Base-by-base conservation (phyloP, 2,797 vertebrate species). In the Rhinatrema bivittatum region DNA sequence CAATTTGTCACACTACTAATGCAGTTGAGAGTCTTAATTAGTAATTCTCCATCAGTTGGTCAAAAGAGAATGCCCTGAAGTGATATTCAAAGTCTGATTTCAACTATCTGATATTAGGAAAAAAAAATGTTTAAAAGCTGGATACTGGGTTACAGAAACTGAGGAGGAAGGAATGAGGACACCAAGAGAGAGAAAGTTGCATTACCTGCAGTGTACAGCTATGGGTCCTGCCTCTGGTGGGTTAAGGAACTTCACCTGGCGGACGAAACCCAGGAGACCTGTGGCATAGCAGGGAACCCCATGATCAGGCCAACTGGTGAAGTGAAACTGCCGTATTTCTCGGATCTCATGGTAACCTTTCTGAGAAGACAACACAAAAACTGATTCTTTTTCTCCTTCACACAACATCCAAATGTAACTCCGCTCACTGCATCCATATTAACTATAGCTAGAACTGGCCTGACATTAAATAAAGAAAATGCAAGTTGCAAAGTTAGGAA, bases 231-330 rank as follows among this genome's bases (percentile, higher is more conserved):
- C 90, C 9, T 96, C 91, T 0, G 91, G 91, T 1, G 91, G 91
- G 53, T 95, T 98, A 53, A 98, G 91, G 65, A 95, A 96, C 80
- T 98, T 98, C 63, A 98, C 94, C 62, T 97, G 93, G 7, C 93
- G 87, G 16, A 98, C 88, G 14, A 98, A 98, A 53, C 93, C 93
- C 51, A 98, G 74, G 20, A 98, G 87, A 22, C 95, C 95, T 0
- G 94, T 97, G 74, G 95, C 91, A 0, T 95, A 97, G 61, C 93
- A 98, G 47, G 95, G 95, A 10, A 98, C 94, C 0, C 95, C 95
- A 0, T 98, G 94, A 74, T 98, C 95, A 0, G 94, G 95, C 95
- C 95, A 98, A 79, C 93, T 96, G 72, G 94, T 98, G 76, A 98
- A 98, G 48, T 98, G 95, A 60, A 98, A 98, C 78, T 98, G 95